Base-by-base conservation (phyloP, 1,140 invertebrate species). In the Drosophila nasuta region DNA sequence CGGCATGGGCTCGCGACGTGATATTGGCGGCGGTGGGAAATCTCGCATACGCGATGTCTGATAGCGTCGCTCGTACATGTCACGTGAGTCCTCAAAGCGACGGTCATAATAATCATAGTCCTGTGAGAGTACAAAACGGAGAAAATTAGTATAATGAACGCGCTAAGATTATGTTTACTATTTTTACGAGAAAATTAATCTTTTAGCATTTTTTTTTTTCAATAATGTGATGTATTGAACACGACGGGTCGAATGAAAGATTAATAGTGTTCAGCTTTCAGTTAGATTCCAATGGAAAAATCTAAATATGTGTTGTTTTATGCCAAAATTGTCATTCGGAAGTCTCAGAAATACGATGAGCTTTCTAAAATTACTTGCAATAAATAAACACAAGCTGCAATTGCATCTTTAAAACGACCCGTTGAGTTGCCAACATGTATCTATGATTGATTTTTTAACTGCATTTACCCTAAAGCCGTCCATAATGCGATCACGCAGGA, bases 71-170 rank as follows among this genome's bases (percentile, higher is more conserved):
- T 97, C 96, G 91, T 96, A 97, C 73, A 97, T 83, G 77, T 97
- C 96, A 28, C 96, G 94, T 1, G 95, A 94, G 73, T 96, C 96
- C 77, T 97, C 96, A 83, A 96, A 96, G 41, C 95, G 93, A 54
- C 96, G 94, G 81, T 97, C 96, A 93, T 97, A 97, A 93, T 97
- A 97, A 92, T 97, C 96, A 80, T 96, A 97, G 15, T 97, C 96
- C 96, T 97, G 76, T 28, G 62, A 35, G 48, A 13, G 10, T 38
- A 49, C 38, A 67, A 57, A 57, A n/a, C 41, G 0, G 1, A 13
- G 6, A 28, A 6, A 6, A 68, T 75, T 64, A 72, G 25, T 46
- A 2, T 2, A 35, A 1, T 43, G 41, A n/a, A 43, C n/a, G n/a
- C 11, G n/a, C n/a, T 41, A 41, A 10, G 8, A 41, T 41, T 41